These are phyloP conservation scores for Eubucco bourcierii DNA, from an alignment of 2,113 vertebrate species.

Conservation along the genomic window DNA sequence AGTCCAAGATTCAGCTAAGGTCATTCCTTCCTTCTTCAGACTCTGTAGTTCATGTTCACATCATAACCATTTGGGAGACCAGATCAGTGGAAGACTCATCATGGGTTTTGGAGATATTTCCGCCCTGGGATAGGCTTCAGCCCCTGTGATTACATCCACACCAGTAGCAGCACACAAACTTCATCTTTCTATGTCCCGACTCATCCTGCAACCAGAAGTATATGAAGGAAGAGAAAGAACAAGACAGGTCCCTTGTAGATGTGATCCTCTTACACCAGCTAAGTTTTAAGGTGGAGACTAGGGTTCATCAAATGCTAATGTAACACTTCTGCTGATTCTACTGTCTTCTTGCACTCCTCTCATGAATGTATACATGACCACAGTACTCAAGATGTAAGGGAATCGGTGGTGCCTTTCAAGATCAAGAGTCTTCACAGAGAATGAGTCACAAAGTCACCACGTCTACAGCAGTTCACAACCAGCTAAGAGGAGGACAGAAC, in stretches of 20 bases:
- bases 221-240: not conserved
- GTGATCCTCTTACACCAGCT: not conserved
- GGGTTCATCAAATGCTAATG: not conserved
- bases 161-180: not conserved
- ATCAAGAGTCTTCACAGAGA: not conserved
- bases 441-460: not conserved
- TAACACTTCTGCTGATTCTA: not conserved
- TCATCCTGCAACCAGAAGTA: not conserved
- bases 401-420: not conserved
- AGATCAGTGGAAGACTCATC: not conserved
- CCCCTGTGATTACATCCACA: not conserved
- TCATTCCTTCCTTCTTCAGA: not conserved
- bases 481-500: not conserved
- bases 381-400: not conserved
- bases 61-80: not conserved
- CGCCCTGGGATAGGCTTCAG: not conserved
- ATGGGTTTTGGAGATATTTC: not conserved
- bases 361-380: not conserved
- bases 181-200: not conserved
- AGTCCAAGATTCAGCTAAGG: not conserved
- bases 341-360: not conserved
- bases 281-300: not conserved
- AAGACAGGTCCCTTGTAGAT: not conserved
- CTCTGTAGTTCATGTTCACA: not conserved
- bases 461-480: not conserved